phyloP scores from a whole-genome alignment of 2,797 vertebrate species.

The Fistularia commersonii region DNA sequence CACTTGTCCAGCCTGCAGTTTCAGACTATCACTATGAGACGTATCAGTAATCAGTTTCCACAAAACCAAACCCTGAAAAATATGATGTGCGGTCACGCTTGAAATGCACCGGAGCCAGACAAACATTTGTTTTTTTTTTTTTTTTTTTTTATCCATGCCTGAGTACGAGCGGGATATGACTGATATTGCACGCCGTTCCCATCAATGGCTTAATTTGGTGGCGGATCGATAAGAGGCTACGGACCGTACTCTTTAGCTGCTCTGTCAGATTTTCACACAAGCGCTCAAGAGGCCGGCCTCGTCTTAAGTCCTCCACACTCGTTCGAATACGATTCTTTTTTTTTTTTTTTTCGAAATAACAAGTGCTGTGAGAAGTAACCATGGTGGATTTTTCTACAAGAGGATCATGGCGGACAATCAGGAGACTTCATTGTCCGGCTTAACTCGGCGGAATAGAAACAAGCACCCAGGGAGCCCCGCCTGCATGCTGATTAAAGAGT shows the following conservation, averaged over 20 bases:
- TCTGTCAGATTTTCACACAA: slow-evolving; percentile 26
- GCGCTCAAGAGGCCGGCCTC: slow-evolving; percentile 26
- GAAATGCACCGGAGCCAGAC: slow-evolving; percentile 17
- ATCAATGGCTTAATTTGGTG: slow-evolving; percentile 26
- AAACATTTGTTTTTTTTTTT: slow-evolving; percentile 14
- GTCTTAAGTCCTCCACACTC: slow-evolving; percentile 25
- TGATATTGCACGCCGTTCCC: slow-evolving; percentile 28
- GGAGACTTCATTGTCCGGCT: slow-evolving; percentile 16
- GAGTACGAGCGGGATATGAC: slow-evolving; percentile 25
- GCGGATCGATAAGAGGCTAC: slow-evolving; percentile 35
- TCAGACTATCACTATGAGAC: slow-evolving; percentile 29
- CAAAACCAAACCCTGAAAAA: slow-evolving; percentile 3
- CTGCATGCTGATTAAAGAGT: slow-evolving; percentile 19
- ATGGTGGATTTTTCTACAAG: slow-evolving; percentile 12
- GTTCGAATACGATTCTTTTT: slow-evolving; percentile 17
- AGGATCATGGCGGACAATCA: slow-evolving; percentile 28
- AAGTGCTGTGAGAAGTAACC: neutral
- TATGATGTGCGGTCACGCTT: slow-evolving; percentile 9
- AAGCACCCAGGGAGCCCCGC: slow-evolving; percentile 10
- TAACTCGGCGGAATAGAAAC: slow-evolving; percentile 22
- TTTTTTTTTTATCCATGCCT: slow-evolving; percentile 6
- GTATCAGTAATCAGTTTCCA: neutral
- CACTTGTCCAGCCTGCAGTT: slow-evolving; percentile 60
- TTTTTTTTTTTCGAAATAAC: slow-evolving; percentile 9
- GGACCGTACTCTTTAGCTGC: slow-evolving; percentile 18